Evolutionary conservation across 2,113 vertebrate genomes (phyloP), one percentile per base, ranked within the genome.

Genomic region (Corythaixoides concolor): DNA sequence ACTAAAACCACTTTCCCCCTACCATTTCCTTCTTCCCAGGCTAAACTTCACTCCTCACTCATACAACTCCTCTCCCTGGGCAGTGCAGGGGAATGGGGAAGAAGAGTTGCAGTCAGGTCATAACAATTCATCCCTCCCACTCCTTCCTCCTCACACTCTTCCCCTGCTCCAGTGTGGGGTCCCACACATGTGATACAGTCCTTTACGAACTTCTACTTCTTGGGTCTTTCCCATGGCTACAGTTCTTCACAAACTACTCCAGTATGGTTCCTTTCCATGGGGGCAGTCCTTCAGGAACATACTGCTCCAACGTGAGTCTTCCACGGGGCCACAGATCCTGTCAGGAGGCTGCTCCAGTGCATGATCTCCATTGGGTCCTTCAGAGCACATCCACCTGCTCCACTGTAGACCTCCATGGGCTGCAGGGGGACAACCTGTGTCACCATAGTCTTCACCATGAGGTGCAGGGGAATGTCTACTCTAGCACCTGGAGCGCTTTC

Each of bases 401-500:
- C 2, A 6, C 35, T 0, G 0, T 21, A 10, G 23, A 21, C 15
- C 12, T 30, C 52, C 52, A 14, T 52, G 45, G 11, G 3, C 49
- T 64, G 39, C n/a, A 75, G 33, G 3, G 21, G 21, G 5, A n/a
- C 12, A 39, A 8, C 6, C 28, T 78, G 37, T 8, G 2, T 69
- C 47, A 62, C 22, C 15, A 19, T 17, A 4, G 14, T 21, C 22
- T 70, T 47, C 33, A 5, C 23, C 22, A 17, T 0, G 1, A 16
- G 11, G 45, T 87, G 6, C 35, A 77, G 35, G 12, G 16, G 30
- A 20, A 35, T 35, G 12, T 70, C 22, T 47, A 18, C 4, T 64
- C 39, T 1, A 1, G 17, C 0, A 0, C 12, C 19, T 17, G 12
- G 20, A 52, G 21, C 8, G 32, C 1, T 13, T 77, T 11, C 10